phyloP scores from a whole-genome alignment of 2,888 invertebrate genomes.

The Polydesmus complanatus region DNA sequence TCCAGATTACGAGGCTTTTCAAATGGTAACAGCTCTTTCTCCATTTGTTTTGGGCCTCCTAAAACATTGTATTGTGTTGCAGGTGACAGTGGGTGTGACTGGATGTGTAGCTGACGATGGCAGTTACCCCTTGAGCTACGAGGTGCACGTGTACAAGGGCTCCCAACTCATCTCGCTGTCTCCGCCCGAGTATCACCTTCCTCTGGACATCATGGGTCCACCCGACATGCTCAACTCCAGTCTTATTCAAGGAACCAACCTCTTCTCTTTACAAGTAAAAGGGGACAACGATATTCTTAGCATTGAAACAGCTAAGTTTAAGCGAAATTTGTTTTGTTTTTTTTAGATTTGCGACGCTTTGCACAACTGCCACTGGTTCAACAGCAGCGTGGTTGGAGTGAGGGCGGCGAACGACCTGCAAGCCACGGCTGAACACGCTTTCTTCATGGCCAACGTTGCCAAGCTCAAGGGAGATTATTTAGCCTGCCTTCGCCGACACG shows the following conservation, averaged over 20 bases:
- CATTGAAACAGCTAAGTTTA: no score
- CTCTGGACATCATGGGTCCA: conserved; percentile 9
- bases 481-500: conserved; percentile 7
- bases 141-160: not conserved
- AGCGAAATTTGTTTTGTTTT: not conserved
- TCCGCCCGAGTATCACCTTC: conserved; percentile 8
- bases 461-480: conserved; percentile 9
- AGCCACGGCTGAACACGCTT: conserved; percentile 3
- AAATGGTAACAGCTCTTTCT: not conserved
- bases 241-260: no score
- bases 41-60: not conserved
- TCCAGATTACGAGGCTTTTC: conserved; percentile 5
- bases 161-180: not conserved
- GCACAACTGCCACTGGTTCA: conserved; percentile 10
- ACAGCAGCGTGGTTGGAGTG: conserved; percentile 10
- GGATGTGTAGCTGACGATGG: not conserved
- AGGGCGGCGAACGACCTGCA: not conserved
- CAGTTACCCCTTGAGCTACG: conserved; percentile 6
- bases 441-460: conserved; percentile 5
- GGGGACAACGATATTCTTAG: no score
- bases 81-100: not conserved
- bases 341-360: conserved; percentile 1
- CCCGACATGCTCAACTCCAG: not conserved
- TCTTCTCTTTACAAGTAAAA: conserved; percentile 9
- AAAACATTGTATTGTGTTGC: not conserved